These are phyloP conservation scores for Meteorus cinctellus DNA, from an alignment of 2,888 invertebrate genomes.

Conservation along the genomic window DNA sequence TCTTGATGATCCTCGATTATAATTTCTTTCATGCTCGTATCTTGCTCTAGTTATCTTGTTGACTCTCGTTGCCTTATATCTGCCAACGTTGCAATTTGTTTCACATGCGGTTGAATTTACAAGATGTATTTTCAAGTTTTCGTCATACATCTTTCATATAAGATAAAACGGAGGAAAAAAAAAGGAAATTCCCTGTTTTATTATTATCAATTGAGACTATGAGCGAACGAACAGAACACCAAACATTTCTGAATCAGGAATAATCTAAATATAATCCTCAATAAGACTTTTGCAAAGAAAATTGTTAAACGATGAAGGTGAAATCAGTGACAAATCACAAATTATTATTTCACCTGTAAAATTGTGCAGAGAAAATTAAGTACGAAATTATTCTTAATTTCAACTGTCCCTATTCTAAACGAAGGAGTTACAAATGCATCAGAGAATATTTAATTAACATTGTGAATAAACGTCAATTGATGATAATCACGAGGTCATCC, in stretches of 20 bases:
- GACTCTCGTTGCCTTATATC: conserved; percentile 25
- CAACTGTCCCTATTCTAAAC: too few relatives aligned
- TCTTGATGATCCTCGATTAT: conserved; percentile 34
- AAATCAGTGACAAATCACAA: background rate
- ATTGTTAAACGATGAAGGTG: background rate
- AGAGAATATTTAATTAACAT: conserved; percentile 18
- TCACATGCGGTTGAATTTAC: background rate
- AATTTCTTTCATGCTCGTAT: conserved; percentile 36
- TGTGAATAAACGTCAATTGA: conserved; percentile 21
- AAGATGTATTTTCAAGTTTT: conserved; percentile 1
- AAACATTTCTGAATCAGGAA: too few relatives aligned
- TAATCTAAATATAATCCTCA: too few relatives aligned
- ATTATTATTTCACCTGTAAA: background rate
- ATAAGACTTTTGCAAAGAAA: too few relatives aligned
- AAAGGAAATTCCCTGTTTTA: background rate
- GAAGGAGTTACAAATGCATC: background rate
- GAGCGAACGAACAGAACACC: too few relatives aligned
- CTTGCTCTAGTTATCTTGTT: conserved; percentile 33
- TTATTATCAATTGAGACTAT: background rate
- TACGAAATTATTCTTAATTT: background rate
- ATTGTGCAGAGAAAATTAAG: background rate
- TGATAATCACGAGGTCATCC: conserved; percentile 36
- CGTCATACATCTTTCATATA: background rate
- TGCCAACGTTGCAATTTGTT: conserved; percentile 15
- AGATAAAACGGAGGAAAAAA: background rate